Conservation (phyloP, 1,140 invertebrate species). For the Psilanteris sp. region DNA sequence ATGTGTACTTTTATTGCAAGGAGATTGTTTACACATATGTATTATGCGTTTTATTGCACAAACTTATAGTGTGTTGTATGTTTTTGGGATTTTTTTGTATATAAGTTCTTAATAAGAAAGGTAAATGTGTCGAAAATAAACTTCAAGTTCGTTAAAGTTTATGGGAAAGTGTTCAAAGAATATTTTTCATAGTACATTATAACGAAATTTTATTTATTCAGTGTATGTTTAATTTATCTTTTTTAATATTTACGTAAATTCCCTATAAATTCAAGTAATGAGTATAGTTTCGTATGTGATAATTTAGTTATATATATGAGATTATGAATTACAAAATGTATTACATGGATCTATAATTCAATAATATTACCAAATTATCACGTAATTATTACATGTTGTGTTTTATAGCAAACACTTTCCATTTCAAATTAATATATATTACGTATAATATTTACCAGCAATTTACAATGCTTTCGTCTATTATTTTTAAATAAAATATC, state of each 20-base stretch:
- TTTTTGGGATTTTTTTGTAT: conserved; percentile 48
- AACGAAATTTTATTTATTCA: too few species aligned
- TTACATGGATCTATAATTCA: conserved; percentile 10
- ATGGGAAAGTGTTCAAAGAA: conserved; percentile 39
- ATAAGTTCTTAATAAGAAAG: conserved; percentile 52
- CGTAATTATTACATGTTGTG: conserved; percentile 60
- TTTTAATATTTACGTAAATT: conserved; percentile 14
- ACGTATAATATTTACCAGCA: conserved; percentile 4
- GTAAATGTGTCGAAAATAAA: conserved; percentile 20
- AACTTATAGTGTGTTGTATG: conserved; percentile 43
- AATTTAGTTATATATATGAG: too few species aligned
- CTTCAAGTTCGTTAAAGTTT: conserved; percentile 42
- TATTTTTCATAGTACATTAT: too few species aligned
- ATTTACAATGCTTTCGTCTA: conserved; percentile 3
- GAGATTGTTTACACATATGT: conserved; percentile 44
- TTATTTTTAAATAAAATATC: conserved; percentile 20
- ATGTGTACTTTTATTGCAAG: conserved; percentile 26
- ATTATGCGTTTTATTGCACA: conserved; percentile 57
- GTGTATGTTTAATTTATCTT: too few species aligned
- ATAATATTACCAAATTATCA: conserved; percentile 45
- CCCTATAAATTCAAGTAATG: conserved; percentile 34
- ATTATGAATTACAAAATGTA: conserved; percentile 4
- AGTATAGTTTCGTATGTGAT: conserved; percentile 41
- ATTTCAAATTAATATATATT: conserved; percentile 11
- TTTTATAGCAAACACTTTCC: conserved; percentile 10